Conservation (phyloP, 2,113 vertebrate species). For the Turnix velox region DNA sequence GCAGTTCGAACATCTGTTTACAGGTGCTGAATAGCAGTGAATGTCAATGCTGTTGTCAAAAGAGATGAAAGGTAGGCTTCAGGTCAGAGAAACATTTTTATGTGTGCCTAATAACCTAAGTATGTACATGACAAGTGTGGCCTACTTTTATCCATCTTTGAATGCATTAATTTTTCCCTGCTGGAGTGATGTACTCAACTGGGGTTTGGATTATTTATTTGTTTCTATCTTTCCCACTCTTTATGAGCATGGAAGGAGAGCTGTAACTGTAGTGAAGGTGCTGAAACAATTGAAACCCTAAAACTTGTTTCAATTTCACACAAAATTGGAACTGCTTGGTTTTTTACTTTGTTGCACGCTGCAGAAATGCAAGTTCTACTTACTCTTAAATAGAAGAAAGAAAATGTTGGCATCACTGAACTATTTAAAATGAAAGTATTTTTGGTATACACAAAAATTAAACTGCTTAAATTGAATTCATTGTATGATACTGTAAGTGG, state of each 20-base stretch:
- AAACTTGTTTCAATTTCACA: neutral
- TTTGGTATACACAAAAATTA: neutral
- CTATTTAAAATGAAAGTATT: neutral
- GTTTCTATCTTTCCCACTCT: neutral
- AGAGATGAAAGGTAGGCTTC: neutral
- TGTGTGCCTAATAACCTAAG: neutral
- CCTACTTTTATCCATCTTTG: fast-evolving
- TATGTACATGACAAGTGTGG: neutral
- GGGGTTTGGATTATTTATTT: neutral
- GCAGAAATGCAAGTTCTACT: neutral
- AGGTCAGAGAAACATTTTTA: fast-evolving
- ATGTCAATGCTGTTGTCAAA: neutral
- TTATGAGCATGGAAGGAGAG: neutral
- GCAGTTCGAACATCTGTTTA: neutral
- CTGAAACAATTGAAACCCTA: neutral
- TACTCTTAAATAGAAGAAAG: neutral
- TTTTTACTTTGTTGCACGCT: neutral
- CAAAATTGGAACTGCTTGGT: neutral
- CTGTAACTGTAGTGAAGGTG: neutral
- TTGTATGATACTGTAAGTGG: fast-evolving
- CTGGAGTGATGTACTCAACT: neutral
- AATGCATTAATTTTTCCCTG: neutral
- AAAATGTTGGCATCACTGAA: fast-evolving
- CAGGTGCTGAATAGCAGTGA: neutral
- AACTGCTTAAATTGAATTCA: neutral